A percentile compares a stretch with the other conserved stretches of the same genome.
These are phyloP conservation scores for Oryzias javanicus DNA, from an alignment of 2,113 vertebrate genomes.

Conservation along the genomic window DNA sequence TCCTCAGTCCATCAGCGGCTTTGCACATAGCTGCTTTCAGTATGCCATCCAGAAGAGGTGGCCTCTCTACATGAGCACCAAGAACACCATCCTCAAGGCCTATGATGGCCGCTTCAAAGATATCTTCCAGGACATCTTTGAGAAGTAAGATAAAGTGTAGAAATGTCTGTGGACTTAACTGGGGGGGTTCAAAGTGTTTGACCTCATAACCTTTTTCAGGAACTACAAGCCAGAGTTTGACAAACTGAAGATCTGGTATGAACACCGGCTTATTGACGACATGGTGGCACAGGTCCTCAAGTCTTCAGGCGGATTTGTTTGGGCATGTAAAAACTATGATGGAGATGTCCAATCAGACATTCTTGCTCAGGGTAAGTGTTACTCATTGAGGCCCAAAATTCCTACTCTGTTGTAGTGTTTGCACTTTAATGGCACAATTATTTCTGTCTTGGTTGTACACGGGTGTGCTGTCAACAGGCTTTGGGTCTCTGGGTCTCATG, in stretches of 20 bases:
- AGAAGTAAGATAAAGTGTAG: conserved; percentile 70
- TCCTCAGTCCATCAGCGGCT: conserved; percentile 90
- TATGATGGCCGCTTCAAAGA: conserved; percentile 96
- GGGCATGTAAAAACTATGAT: conserved; percentile 97
- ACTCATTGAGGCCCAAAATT: background rate
- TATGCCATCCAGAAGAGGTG: conserved; percentile 91
- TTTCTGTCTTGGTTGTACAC: background rate
- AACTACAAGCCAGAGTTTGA: conserved; percentile 90
- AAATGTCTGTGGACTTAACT: background rate
- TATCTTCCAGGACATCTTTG: conserved; percentile 92
- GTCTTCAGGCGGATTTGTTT: conserved; percentile 90
- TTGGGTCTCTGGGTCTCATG: conserved; percentile 95
- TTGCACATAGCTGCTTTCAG: conserved; percentile 98
- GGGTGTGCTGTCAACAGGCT: conserved; percentile 73
- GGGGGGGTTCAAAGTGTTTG: background rate
- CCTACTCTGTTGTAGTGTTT: too few relatives aligned
- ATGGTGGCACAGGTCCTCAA: conserved; percentile 98
- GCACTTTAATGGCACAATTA: background rate
- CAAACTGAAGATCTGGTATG: conserved; percentile 96
- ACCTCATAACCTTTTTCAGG: conserved; percentile 65
- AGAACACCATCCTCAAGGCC: conserved; percentile 93
- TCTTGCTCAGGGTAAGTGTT: conserved; percentile 86
- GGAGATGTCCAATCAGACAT: conserved; percentile 97
- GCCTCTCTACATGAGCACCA: conserved; percentile 93
- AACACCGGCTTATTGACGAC: conserved; percentile 95